Conservation (phyloP, 2,113 vertebrate genomes). For the Siniperca chuatsi region DNA sequence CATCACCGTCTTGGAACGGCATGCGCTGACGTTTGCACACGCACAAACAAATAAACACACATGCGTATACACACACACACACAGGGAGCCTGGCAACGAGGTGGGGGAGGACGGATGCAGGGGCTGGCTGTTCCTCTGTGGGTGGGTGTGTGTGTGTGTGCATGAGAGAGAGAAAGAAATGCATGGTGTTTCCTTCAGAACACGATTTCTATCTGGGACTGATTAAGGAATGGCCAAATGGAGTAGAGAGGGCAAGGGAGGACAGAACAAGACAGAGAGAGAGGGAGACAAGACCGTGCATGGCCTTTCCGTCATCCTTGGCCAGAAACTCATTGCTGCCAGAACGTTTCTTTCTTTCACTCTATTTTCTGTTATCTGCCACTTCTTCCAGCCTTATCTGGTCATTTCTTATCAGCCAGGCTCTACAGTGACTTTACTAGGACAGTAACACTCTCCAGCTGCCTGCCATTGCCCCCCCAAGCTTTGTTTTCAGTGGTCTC, state of each 20-base stretch:
- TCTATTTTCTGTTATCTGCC: slow-evolving; percentile 34
- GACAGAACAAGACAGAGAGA: slow-evolving; percentile 22
- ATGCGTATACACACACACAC: background rate
- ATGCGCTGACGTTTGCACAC: slow-evolving; percentile 38
- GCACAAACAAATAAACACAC: slow-evolving; percentile 43
- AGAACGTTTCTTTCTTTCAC: slow-evolving; percentile 18
- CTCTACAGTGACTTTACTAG: slow-evolving; percentile 19
- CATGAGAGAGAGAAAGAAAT: slow-evolving; percentile 22
- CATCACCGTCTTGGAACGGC: slow-evolving; percentile 62
- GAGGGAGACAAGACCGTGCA: slow-evolving; percentile 27
- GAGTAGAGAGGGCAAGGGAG: slow-evolving; percentile 44
- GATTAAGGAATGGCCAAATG: slow-evolving; percentile 77
- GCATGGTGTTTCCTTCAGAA: slow-evolving; percentile 63
- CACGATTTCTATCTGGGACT: slow-evolving; percentile 65
- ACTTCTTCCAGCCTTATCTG: slow-evolving; percentile 31
- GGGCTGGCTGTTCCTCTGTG: slow-evolving; percentile 48
- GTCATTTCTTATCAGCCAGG: slow-evolving; percentile 24
- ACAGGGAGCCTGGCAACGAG: slow-evolving; percentile 43
- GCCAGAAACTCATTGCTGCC: slow-evolving; percentile 24
- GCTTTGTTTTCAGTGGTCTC: background rate
- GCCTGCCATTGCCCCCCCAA: background rate
- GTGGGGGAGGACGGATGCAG: slow-evolving; percentile 56
- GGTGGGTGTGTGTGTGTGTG: slow-evolving; percentile 20
- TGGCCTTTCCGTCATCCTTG: slow-evolving; percentile 40
- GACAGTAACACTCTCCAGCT: slow-evolving; percentile 20